Conservation (phyloP, 1,140 invertebrate species). For the Drosophila nigromelanica region DNA sequence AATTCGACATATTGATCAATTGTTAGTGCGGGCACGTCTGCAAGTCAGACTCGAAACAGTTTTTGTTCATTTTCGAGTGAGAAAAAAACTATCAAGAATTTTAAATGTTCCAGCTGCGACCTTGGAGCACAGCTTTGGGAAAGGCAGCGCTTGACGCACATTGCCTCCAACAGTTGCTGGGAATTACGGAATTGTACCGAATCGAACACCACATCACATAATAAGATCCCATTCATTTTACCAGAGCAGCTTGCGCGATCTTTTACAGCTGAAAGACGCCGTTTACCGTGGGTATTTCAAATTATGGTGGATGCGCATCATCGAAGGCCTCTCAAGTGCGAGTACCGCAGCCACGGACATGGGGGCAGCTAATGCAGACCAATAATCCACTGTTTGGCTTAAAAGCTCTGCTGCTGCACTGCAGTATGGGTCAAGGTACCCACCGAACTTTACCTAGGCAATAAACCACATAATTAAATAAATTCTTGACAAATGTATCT, state of each 20-base stretch:
- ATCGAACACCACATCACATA: slow-evolving; percentile 30
- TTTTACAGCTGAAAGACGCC: background rate
- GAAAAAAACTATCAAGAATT: slow-evolving; percentile 72
- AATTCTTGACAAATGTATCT: no score
- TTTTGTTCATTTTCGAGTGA: slow-evolving; percentile 51
- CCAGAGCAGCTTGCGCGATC: slow-evolving; percentile 6
- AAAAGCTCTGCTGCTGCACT: background rate
- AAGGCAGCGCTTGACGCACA: slow-evolving; percentile 45
- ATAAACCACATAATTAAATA: background rate
- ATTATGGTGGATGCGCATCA: slow-evolving; percentile 12
- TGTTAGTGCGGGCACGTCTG: slow-evolving; percentile 64
- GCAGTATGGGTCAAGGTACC: background rate
- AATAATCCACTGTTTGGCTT: background rate
- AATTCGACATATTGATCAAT: slow-evolving; percentile 71
- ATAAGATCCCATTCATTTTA: slow-evolving; percentile 1
- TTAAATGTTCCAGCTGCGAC: slow-evolving; percentile 66
- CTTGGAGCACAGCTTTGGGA: slow-evolving; percentile 52
- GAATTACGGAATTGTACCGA: slow-evolving; percentile 48
- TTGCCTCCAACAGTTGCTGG: slow-evolving; percentile 14
- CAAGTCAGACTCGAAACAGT: slow-evolving; percentile 28
- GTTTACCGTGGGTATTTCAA: slow-evolving; percentile 5
- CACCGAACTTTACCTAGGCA: no score
- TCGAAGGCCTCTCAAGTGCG: slow-evolving; percentile 10
- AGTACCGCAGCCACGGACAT: background rate
- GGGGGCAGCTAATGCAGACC: background rate